These are phyloP conservation scores for Erythrolamprus reginae DNA, from an alignment of 2,113 vertebrate genomes.

Conservation along the genomic window DNA sequence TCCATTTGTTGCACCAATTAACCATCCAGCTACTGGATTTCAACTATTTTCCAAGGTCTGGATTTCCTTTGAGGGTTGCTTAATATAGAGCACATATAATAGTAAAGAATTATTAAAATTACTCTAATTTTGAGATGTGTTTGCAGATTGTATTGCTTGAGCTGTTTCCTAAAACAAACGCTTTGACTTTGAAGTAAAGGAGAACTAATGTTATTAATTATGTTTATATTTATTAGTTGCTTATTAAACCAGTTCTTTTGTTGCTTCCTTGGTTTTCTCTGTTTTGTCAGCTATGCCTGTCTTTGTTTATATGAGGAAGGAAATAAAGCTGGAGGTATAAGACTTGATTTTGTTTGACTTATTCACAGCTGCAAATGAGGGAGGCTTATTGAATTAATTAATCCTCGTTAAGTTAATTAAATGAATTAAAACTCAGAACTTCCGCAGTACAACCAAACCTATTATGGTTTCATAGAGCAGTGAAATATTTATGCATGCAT, in stretches of 20 bases:
- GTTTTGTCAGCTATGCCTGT: not conserved
- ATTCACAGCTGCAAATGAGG: not conserved
- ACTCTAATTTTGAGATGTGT: not conserved
- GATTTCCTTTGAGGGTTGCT: not conserved
- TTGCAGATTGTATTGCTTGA: not conserved
- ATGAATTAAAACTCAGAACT: not conserved
- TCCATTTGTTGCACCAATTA: not conserved
- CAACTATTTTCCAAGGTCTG: not conserved
- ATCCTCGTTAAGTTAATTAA: not conserved
- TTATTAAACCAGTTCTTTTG: not conserved
- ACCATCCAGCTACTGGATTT: not conserved
- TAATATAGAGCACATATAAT: not conserved
- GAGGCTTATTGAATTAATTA: not conserved
- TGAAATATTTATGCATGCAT: not conserved
- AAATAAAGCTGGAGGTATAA: not conserved
- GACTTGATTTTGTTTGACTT: not conserved
- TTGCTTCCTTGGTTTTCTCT: not conserved
- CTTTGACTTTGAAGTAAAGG: not conserved
- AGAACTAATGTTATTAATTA: not conserved
- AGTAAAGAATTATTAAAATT: not conserved
- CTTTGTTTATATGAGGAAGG: not conserved
- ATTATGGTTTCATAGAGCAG: not conserved
- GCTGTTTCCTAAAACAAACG: not conserved
- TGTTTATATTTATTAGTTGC: not conserved
- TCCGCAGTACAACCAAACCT: not conserved